Evolutionary conservation across 2,888 invertebrate species (phyloP).

Genomic region (Thereva nobilitata): DNA sequence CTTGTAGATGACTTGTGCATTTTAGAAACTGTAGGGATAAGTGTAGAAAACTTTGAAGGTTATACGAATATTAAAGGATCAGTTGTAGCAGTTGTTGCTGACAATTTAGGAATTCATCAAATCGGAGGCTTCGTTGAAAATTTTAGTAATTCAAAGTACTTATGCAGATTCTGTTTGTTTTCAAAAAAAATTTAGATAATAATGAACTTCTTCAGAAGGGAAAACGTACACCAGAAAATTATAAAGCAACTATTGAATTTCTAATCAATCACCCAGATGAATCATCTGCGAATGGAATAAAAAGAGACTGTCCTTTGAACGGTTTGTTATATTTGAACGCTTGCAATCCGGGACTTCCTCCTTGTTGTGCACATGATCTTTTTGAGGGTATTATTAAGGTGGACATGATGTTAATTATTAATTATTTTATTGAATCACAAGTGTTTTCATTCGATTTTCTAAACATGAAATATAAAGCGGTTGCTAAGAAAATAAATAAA

Average conservation of each 20-base stretch:
- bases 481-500: constrained; percentile 35
- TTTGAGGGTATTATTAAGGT: constrained; percentile 21
- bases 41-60: constrained; percentile 4
- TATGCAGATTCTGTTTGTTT: constrained; percentile 38
- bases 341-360: constrained; percentile 33
- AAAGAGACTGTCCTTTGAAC: constrained; percentile 34
- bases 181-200: constrained; percentile 4
- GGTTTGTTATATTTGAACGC: constrained; percentile 32
- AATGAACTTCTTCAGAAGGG: constrained; percentile 4
- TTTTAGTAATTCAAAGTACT: constrained; percentile 38
- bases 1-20: constrained; percentile 35
- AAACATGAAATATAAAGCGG: constrained; percentile 35
- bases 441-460: constrained; percentile 33
- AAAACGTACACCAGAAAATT: constrained; percentile 2
- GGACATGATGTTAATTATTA: constrained; percentile 2
- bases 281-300: constrained; percentile 23
- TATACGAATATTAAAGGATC: constrained; percentile 13
- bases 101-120: constrained; percentile 43
- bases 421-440: constrained; percentile 30
- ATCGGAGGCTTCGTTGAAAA: constrained; percentile 43
- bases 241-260: background rate
- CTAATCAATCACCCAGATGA: background rate
- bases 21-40: constrained; percentile 37
- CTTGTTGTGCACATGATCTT: constrained; percentile 37
- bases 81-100: constrained; percentile 38